These are phyloP conservation scores for Nemapogon koenigi DNA, from an alignment of 2,888 invertebrate species.

Conservation along the genomic window DNA sequence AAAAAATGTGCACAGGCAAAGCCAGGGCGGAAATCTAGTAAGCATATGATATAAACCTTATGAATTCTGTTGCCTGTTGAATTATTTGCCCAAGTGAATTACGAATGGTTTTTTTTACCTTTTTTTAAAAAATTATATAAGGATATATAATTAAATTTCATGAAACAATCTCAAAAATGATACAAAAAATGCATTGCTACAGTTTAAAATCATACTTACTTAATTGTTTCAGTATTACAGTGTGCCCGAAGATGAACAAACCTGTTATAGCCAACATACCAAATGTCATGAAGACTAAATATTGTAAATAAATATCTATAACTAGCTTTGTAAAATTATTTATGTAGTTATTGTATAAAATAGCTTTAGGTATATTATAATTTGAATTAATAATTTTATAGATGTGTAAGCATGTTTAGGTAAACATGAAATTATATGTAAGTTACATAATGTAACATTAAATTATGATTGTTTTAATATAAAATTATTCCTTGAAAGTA, in stretches of 20 bases:
- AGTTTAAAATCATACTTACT: slow-evolving; percentile 11
- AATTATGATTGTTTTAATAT: slow-evolving; percentile 13
- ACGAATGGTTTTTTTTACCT: too few species aligned
- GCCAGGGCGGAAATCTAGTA: too few species aligned
- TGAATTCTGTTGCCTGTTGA: too few species aligned
- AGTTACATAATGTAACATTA: not conserved
- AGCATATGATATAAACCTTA: too few species aligned
- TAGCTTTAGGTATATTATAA: not conserved
- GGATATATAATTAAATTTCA: too few species aligned
- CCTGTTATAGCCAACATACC: slow-evolving; percentile 72
- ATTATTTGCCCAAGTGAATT: too few species aligned
- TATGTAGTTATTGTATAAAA: not conserved
- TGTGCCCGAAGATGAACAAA: slow-evolving; percentile 71
- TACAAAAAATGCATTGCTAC: slow-evolving; percentile 6
- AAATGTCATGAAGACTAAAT: slow-evolving; percentile 49
- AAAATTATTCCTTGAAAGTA: slow-evolving; percentile 27
- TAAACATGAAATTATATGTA: not conserved
- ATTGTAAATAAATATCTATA: slow-evolving; percentile 37
- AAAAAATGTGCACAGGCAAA: too few species aligned
- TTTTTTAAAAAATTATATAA: too few species aligned
- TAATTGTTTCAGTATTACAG: slow-evolving; percentile 65
- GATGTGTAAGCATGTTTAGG: not conserved
- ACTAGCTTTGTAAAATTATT: too few species aligned
- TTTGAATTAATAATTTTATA: not conserved
- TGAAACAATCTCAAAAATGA: too few species aligned